phyloP scores from a whole-genome alignment of 2,888 invertebrate species.

The Capitulum mitella region DNA sequence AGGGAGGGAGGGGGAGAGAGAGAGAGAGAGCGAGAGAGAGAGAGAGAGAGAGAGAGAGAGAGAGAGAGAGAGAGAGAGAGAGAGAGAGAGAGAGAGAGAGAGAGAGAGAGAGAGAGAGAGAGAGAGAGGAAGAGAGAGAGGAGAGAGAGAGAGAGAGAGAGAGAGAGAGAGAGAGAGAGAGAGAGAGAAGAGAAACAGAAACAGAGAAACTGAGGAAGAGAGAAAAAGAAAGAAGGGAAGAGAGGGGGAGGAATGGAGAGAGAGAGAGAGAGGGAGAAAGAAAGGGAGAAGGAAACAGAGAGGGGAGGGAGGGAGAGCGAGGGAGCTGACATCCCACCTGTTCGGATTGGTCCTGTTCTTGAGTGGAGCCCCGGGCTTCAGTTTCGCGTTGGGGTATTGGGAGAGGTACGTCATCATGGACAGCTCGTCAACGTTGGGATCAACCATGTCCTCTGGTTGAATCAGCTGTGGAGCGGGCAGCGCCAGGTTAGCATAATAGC shows the following conservation, averaged over 20 bases:
- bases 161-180: not conserved
- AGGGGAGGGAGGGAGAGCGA: not conserved
- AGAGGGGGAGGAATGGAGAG: too few relatives aligned
- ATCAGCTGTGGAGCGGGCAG: constrained; percentile 63
- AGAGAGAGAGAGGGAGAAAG: not conserved
- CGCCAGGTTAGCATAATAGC: too few relatives aligned
- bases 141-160: not conserved
- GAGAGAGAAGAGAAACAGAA: not conserved
- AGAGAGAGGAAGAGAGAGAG: not conserved
- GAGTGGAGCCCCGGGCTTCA: constrained; percentile 70
- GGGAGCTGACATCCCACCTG: constrained; percentile 50
- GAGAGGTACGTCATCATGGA: constrained; percentile 92
- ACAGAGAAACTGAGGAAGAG: too few relatives aligned
- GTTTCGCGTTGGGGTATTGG: constrained; percentile 80
- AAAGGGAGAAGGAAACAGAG: not conserved
- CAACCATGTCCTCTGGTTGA: constrained; percentile 80
- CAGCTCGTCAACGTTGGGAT: constrained; percentile 84
- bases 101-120: not conserved
- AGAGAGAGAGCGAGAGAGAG: too few relatives aligned
- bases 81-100: not conserved
- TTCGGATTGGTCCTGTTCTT: constrained; percentile 68
- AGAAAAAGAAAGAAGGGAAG: too few relatives aligned
- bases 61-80: constrained; percentile 12
- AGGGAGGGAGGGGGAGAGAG: constrained; percentile 13
- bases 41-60: not conserved